Percentiles rank a stretch among this genome's conserved stretches.
phyloP scores from a whole-genome alignment of 2,888 invertebrate species.

The Shargacucullia verbasci region DNA sequence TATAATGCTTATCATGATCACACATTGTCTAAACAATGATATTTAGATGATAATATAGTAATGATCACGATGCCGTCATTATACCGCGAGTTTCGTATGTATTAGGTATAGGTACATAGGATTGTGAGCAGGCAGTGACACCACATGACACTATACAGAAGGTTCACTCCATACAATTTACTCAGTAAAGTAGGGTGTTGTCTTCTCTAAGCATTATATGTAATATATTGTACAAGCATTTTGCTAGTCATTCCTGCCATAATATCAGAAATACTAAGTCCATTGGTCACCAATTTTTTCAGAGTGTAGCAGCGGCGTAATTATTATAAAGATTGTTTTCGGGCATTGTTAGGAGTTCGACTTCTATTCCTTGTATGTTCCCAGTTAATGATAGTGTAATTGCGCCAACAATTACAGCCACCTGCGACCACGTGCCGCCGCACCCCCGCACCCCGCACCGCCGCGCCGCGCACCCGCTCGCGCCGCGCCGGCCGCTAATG shows the following conservation, averaged over 20 bases:
- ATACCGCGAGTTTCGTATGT: not conserved
- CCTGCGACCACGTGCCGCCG: conserved; percentile 2
- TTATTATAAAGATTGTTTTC: not conserved
- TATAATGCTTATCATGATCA: not conserved
- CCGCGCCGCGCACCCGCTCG: no score
- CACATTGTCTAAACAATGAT: not conserved
- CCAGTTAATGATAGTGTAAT: not conserved
- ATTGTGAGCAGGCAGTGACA: not conserved
- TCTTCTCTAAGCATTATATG: no score
- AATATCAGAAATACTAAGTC: no score
- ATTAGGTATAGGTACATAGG: no score
- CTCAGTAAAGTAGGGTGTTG: no score
- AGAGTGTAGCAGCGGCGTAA: no score
- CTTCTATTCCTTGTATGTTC: not conserved
- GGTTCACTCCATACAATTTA: not conserved
- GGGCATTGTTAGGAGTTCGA: not conserved
- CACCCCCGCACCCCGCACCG: no score
- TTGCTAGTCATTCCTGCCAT: no score
- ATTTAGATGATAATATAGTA: conserved; percentile 1
- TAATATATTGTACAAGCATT: no score
- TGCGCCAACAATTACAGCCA: conserved; percentile 7
- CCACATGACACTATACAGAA: not conserved
- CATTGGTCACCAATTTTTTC: no score
- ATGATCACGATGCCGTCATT: not conserved
- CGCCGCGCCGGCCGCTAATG: not conserved